Base-by-base conservation (phyloP, 2,113 vertebrate genomes). In the Elaphurus davidianus region DNA sequence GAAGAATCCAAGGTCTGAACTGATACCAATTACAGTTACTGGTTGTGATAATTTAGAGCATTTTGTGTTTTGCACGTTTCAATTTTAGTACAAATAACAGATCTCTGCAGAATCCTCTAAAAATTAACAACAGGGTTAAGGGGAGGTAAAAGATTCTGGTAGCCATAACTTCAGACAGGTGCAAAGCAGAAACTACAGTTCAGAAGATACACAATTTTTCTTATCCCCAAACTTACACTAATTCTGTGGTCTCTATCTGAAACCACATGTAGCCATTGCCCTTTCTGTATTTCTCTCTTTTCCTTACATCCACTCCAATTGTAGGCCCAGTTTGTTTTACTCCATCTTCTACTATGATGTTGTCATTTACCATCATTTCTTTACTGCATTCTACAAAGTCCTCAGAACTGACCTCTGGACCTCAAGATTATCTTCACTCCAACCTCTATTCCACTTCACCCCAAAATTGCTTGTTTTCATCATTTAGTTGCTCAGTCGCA, bases 41-140 rank as follows among this genome's bases (percentile, higher is more conserved):
- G 93, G 87, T 67, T 93, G 43, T 50, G 94, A 87, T 97, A 96
- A 93, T 97, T 83, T 90, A 78, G 85, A 57, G 36, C 86, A 97
- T 96, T 96, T 97, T 94, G 9, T 91, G 91, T 94, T 95, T 94
- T 90, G 60, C 88, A 97, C 93, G 62, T 2, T 96, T 98, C 57
- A 79, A 91, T 96, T 96, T 90, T 96, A 94, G 91, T 95, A 87
- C 43, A 91, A 98, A 93, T 96, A 94, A 54, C 88, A 89, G 90
- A 84, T 97, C 67, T 97, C 85, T 94, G 92, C 93, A 94, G 85
- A 94, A 96, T 93, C 93, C 28, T 97, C 91, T 96, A 88, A 62
- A 78, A 83, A 95, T 94, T 98, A 97, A 79, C 88, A 50, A 33
- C 87, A 74, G 28, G 27, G 4, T 1, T 54, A 21, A 91, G 11